Evolutionary conservation across 2,797 vertebrate genomes (phyloP).

Genomic region (Spinus pinus): DNA sequence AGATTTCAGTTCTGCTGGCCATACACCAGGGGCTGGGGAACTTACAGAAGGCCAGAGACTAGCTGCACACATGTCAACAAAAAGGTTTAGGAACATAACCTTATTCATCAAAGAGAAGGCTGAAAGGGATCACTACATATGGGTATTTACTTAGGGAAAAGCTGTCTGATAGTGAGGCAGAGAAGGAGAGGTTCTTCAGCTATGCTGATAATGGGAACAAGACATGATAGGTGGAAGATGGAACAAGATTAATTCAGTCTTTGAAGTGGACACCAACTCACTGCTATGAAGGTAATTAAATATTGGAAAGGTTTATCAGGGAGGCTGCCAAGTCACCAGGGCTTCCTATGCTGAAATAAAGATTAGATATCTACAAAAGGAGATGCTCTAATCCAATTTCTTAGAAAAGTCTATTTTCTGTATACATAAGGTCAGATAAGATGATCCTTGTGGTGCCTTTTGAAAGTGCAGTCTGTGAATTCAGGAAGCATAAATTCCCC

Average conservation of each 20-base stretch:
- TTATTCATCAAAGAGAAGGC: not conserved
- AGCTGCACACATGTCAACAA: not conserved
- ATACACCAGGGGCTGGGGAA: not conserved
- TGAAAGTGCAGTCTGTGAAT: not conserved
- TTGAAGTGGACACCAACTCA: conserved; percentile 15
- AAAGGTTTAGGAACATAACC: not conserved
- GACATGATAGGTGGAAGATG: not conserved
- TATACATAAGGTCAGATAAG: conserved; percentile 14
- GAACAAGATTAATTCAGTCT: conserved; percentile 1
- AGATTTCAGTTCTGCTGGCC: not conserved
- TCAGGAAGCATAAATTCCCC: conserved; percentile 13
- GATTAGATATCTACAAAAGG: conserved; percentile 21
- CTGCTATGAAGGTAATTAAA: conserved; percentile 31
- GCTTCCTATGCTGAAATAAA: conserved; percentile 23
- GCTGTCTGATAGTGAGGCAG: not conserved
- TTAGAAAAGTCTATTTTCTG: conserved; percentile 13
- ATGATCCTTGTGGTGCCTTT: not conserved
- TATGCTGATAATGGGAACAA: not conserved
- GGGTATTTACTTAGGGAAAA: not conserved
- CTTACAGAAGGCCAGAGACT: not conserved
- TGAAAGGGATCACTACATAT: not conserved
- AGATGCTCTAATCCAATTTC: conserved; percentile 21
- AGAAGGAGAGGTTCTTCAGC: not conserved
- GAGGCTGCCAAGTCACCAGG: not conserved
- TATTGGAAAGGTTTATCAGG: conserved; percentile 36